Evolutionary conservation across 1,140 invertebrate genomes (phyloP).

Genomic region (Trachelipus rathkii): DNA sequence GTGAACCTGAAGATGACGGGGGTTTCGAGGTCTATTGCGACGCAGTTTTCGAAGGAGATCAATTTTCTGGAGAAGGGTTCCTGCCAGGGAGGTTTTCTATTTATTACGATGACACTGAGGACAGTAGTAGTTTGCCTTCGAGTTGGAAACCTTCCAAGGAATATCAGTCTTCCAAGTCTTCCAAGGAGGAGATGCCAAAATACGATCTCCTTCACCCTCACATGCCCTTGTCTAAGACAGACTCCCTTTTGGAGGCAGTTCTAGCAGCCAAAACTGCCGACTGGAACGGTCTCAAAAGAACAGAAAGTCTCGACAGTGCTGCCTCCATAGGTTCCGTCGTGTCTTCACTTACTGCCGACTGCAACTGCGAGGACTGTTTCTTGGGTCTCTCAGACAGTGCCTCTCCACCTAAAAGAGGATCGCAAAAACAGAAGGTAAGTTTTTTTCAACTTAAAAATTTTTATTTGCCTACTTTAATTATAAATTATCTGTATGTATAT

Average conservation of each 20-base stretch:
- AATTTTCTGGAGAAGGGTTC: not conserved
- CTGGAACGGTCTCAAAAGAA: conserved; percentile 58
- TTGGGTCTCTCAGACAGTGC: conserved; percentile 70
- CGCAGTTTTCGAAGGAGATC: not conserved
- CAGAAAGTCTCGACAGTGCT: conserved; percentile 71
- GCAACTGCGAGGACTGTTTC: conserved; percentile 74
- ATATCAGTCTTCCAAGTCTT: not conserved
- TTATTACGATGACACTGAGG: not conserved
- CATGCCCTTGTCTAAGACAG: conserved; percentile 40
- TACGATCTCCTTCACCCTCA: not conserved
- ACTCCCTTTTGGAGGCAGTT: conserved; percentile 36
- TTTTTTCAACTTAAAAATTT: not conserved
- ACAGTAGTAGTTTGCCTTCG: not conserved
- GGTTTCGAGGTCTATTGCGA: not conserved
- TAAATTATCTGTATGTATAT: too few relatives aligned
- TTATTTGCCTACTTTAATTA: too few relatives aligned
- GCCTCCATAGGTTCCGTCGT: conserved; percentile 64
- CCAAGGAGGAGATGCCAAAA: not conserved
- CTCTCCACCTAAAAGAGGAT: conserved; percentile 36
- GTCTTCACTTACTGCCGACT: conserved; percentile 57
- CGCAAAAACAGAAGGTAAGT: not conserved
- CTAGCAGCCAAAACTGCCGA: conserved; percentile 46
- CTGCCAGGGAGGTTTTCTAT: not conserved
- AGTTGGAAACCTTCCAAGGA: not conserved
- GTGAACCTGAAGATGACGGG: not conserved